Base-by-base conservation (phyloP, 2,888 invertebrate genomes). In the Psylliodes chrysocephalus region DNA sequence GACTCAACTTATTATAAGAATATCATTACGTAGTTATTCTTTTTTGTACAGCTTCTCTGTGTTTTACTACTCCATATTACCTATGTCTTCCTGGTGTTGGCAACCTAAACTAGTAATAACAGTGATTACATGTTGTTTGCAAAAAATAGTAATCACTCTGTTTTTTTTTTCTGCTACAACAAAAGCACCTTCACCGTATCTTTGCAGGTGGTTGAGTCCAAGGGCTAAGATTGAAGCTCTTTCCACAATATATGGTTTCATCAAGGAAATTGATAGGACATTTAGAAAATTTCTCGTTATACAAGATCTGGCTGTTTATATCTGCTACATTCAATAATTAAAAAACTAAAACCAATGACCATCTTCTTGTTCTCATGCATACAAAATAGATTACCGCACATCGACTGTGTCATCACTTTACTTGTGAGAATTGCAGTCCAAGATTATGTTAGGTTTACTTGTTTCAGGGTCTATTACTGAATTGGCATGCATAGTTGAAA, bases 251-350 rank as follows among this genome's bases (percentile, higher is more conserved):
- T 68, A 47, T 22, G 64, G 60, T 54, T 61, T 67, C 62, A 69
- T 67, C 61, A 67, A 62, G 60, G 56, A 33, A n/a, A 60, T 12
- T 3, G 63, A 25, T 18, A 63, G 40, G 12, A 25, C 44, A 49
- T 67, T 67, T 22, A 64, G 40, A 49, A 67, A 67, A 35, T 49
- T 10, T 52, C 64, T 64, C 54, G 30, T 64, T 52, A 28, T 62
- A 68, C 15, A 53, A 42, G 35, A 64, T 25, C 19, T 64, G 28
- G 14, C 33, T 18, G 56, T 76, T 76, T 22, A 73, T 72, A 15
- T 66, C 71, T 15, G 72, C 67, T 38, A 74, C 68, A 47, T 74
- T 68, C n/a, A 73, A 15, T 22, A 73, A 44, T 33, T 64, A 60
- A 56, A 67, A 75, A 60, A 75, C 71, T 49, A 74, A 46, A 38